Evolutionary conservation across 2,888 invertebrate species (phyloP).

Genomic region (Scaptomyza caliginosa): DNA sequence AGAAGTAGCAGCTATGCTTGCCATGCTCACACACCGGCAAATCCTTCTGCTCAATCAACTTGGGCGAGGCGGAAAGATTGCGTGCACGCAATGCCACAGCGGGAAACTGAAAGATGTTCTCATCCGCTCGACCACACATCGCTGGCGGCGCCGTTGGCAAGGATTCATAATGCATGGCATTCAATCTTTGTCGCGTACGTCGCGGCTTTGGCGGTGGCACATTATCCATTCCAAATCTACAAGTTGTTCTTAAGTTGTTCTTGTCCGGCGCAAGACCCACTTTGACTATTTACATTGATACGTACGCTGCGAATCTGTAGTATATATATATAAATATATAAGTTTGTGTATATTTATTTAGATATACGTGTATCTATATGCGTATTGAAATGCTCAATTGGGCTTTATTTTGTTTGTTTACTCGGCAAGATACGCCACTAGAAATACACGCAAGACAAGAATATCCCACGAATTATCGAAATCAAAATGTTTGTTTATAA

Average conservation of each 20-base stretch:
- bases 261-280: conserved; percentile 12
- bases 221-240: conserved; percentile 44
- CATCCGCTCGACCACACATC: conserved; percentile 64
- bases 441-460: conserved; percentile 71
- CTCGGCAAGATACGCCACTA: conserved; percentile 67
- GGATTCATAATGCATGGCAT: conserved; percentile 63
- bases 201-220: conserved; percentile 66
- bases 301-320: background rate
- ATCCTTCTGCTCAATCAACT: conserved; percentile 73
- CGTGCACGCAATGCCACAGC: conserved; percentile 68
- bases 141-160: conserved; percentile 80
- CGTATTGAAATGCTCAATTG: conserved; percentile 64
- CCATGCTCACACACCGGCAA: conserved; percentile 66
- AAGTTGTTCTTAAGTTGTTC: background rate
- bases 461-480: conserved; percentile 71
- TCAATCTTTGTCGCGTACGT: conserved; percentile 52
- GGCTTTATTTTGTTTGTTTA: conserved; percentile 72
- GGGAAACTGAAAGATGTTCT: conserved; percentile 79
- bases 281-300: conserved; percentile 22
- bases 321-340: background rate
- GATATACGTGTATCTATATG: conserved; percentile 7
- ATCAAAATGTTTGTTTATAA: conserved; percentile 71
- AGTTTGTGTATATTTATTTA: conserved; percentile 11
- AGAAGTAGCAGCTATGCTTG: conserved; percentile 70
- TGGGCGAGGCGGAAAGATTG: conserved; percentile 68